Percentiles rank a stretch among this genome's conserved stretches.
These are phyloP conservation scores for Graptemys geographica DNA, from an alignment of 2,797 vertebrate genomes.

Conservation along the genomic window DNA sequence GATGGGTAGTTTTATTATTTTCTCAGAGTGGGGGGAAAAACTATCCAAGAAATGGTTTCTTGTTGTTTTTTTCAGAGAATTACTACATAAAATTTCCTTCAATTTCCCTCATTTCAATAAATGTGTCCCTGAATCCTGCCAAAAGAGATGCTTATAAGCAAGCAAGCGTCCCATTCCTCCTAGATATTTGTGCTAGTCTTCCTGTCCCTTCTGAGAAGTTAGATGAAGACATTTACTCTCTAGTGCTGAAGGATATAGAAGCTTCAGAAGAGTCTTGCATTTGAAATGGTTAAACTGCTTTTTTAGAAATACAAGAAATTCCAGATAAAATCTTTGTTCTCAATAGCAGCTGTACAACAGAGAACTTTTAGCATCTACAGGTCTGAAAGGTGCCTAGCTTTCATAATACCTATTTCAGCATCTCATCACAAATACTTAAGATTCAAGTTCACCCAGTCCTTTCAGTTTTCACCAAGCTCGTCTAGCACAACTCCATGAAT, in stretches of 20 bases:
- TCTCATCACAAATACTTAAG: neutral
- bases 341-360: slow-evolving; percentile 59
- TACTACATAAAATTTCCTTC: neutral
- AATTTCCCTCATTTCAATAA: neutral
- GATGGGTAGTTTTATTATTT: neutral
- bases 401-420: neutral
- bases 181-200: neutral
- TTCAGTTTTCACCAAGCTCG: slow-evolving; percentile 1
- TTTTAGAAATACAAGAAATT: slow-evolving; percentile 43
- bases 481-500: neutral
- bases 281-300: slow-evolving; percentile 50
- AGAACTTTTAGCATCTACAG: slow-evolving; percentile 33
- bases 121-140: neutral
- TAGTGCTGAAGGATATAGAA: neutral
- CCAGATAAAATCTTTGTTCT: slow-evolving; percentile 56
- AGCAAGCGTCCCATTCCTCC: neutral
- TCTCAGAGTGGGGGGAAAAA: neutral
- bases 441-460: neutral
- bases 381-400: slow-evolving; percentile 11
- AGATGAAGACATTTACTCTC: neutral
- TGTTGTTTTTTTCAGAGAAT: neutral
- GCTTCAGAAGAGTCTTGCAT: neutral
- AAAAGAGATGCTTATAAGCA: neutral
- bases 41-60: neutral
- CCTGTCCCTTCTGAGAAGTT: neutral